Percentiles rank a stretch among this genome's conserved stretches.
Evolutionary conservation across 2,888 invertebrate species (phyloP).

Genomic region (Balanococcus diminutus): DNA sequence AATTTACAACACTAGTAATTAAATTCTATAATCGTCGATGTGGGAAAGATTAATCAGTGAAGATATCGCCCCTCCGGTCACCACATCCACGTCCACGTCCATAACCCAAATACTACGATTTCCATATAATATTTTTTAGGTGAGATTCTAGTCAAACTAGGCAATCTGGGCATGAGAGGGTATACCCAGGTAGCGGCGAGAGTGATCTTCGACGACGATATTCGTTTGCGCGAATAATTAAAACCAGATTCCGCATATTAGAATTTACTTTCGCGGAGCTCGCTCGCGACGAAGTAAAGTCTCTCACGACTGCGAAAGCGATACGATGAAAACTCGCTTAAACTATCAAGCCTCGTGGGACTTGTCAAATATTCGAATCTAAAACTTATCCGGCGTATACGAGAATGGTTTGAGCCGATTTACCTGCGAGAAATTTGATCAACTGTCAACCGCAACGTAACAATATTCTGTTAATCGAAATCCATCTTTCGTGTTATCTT

Average conservation of each 20-base stretch:
- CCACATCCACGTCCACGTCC: not conserved
- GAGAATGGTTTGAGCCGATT: not conserved
- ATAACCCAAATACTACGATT: not conserved
- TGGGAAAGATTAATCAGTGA: not conserved
- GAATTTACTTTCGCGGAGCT: conserved; percentile 23
- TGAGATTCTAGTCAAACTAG: not conserved
- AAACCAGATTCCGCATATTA: conserved; percentile 34
- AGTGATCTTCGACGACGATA: not conserved
- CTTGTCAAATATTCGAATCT: conserved; percentile 20
- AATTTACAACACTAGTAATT: too few relatives aligned
- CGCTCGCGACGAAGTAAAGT: not conserved
- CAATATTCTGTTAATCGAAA: not conserved
- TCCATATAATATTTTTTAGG: not conserved
- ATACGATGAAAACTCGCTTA: not conserved
- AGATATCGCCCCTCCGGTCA: too few relatives aligned
- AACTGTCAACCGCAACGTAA: conserved; percentile 18
- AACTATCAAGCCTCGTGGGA: conserved; percentile 4
- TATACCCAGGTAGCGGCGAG: not conserved
- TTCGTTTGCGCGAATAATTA: conserved; percentile 13
- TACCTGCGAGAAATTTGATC: not conserved
- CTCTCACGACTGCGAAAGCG: not conserved
- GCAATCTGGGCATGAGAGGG: too few relatives aligned
- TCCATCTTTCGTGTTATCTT: not conserved
- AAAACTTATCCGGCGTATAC: not conserved
- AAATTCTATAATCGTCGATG: not conserved